Evolutionary conservation across 2,113 vertebrate species (phyloP).

Genomic region (Passer montanus): DNA sequence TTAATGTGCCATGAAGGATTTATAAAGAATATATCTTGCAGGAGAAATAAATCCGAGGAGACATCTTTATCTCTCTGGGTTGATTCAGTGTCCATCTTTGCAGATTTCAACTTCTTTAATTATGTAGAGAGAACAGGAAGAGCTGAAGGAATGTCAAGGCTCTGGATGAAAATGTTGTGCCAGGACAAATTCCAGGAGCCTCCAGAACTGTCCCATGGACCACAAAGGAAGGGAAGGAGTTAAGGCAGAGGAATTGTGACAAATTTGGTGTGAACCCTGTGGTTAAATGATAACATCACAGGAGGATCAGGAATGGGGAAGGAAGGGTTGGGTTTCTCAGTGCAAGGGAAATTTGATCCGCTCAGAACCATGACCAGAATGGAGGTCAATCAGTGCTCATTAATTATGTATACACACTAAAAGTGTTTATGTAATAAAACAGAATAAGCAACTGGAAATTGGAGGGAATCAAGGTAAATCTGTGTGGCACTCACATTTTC

Average conservation of each 20-base stretch:
- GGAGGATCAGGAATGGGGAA: neutral
- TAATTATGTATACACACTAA: neutral
- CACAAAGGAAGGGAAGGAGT: neutral
- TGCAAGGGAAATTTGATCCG: neutral
- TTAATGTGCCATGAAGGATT: slow-evolving; percentile 62
- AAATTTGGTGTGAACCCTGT: rapidly evolving
- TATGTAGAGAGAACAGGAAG: neutral
- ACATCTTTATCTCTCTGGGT: slow-evolving; percentile 34
- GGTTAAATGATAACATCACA: neutral
- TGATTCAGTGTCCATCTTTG: slow-evolving; percentile 5
- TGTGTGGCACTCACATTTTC: neutral
- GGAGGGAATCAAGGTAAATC: neutral
- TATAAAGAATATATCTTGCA: slow-evolving; percentile 37
- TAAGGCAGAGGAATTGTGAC: neutral
- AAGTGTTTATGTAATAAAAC: neutral
- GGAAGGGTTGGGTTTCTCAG: neutral
- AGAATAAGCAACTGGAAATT: neutral
- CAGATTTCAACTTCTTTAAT: slow-evolving; percentile 17
- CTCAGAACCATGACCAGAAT: neutral
- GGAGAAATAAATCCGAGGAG: slow-evolving; percentile 25
- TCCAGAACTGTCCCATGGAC: neutral
- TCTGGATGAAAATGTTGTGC: neutral
- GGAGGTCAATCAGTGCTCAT: neutral
- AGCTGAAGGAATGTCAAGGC: neutral
- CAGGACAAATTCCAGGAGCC: neutral